These are phyloP conservation scores for Palaemon carinicauda DNA, from an alignment of 1,140 invertebrate genomes.

Conservation along the genomic window DNA sequence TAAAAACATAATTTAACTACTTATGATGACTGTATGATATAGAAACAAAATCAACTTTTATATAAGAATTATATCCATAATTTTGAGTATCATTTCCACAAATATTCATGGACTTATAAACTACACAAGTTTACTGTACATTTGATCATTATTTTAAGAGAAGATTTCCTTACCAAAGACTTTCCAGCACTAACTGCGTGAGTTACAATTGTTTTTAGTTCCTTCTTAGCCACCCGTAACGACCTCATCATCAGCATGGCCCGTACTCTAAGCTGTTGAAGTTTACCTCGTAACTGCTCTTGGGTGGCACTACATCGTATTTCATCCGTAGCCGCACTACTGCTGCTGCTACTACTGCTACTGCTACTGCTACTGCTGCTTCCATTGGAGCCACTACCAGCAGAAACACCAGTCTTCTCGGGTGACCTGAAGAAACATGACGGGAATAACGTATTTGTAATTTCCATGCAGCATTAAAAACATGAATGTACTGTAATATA, in stretches of 20 bases:
- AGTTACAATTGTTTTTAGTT: constrained; percentile 61
- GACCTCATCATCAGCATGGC: constrained; percentile 70
- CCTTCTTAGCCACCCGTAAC: constrained; percentile 64
- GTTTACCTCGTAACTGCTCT: constrained; percentile 67
- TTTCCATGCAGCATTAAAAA: no score
- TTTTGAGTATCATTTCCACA: no score
- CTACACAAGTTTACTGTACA: background rate
- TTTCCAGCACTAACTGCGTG: constrained; percentile 58
- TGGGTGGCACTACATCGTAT: constrained; percentile 54
- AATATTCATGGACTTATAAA: background rate
- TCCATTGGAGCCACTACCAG: constrained; percentile 17
- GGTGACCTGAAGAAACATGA: constrained; percentile 37
- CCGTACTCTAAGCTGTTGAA: constrained; percentile 70
- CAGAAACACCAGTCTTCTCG: constrained; percentile 28
- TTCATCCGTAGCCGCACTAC: constrained; percentile 64
- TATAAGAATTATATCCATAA: no score
- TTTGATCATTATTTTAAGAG: background rate
- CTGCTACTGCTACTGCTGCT: constrained; percentile 34
- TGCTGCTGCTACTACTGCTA: constrained; percentile 63
- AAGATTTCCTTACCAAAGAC: constrained; percentile 42
- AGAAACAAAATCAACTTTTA: no score
- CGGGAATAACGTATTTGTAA: no score
- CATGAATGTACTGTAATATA: no score
- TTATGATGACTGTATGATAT: no score
- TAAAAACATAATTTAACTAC: no score